phyloP scores from a whole-genome alignment of 1,140 invertebrate species.

The Drosophila nigromelanica region DNA sequence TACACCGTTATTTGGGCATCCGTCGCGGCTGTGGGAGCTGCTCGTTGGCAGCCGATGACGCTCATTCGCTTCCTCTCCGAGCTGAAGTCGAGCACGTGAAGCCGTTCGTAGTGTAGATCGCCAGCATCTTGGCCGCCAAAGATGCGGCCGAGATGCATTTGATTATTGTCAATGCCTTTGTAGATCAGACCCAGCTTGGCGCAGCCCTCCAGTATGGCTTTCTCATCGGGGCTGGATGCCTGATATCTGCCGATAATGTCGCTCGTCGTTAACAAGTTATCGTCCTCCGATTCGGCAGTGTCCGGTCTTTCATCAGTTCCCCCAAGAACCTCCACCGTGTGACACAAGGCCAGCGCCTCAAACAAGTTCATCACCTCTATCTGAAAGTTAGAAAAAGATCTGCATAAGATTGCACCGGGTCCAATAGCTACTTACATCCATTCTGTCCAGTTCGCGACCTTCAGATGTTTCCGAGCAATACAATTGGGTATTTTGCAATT shows the following conservation, averaged over 20 bases:
- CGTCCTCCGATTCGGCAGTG: conserved; percentile 23
- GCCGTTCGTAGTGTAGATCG: conserved; percentile 88
- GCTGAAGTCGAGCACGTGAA: conserved; percentile 98
- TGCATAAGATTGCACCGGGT: too few relatives aligned
- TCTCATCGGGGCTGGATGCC: conserved; percentile 93
- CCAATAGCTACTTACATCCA: conserved; percentile 50
- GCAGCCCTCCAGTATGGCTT: conserved; percentile 92
- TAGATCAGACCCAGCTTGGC: conserved; percentile 89
- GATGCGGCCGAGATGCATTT: conserved; percentile 45
- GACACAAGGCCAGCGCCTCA: conserved; percentile 90
- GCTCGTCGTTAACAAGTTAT: conserved; percentile 29
- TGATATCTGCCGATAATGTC: conserved; percentile 81
- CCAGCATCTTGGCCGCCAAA: conserved; percentile 62
- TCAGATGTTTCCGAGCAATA: conserved; percentile 29
- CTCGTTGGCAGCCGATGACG: conserved; percentile 88
- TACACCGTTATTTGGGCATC: conserved; percentile 95
- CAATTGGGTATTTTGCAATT: conserved; percentile 68
- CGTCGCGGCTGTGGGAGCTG: conserved; percentile 87
- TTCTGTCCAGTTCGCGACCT: conserved; percentile 16
- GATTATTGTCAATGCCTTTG: conserved; percentile 84
- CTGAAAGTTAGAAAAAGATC: conserved; percentile 3
- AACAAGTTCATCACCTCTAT: conserved; percentile 81
- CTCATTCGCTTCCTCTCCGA: conserved; percentile 97
- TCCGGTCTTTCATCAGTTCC: background rate
- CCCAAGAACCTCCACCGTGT: conserved; percentile 86